Evolutionary conservation across 2,113 vertebrate genomes (phyloP), one percentile per base, ranked within the genome.

Genomic region (Nymphicus hollandicus): DNA sequence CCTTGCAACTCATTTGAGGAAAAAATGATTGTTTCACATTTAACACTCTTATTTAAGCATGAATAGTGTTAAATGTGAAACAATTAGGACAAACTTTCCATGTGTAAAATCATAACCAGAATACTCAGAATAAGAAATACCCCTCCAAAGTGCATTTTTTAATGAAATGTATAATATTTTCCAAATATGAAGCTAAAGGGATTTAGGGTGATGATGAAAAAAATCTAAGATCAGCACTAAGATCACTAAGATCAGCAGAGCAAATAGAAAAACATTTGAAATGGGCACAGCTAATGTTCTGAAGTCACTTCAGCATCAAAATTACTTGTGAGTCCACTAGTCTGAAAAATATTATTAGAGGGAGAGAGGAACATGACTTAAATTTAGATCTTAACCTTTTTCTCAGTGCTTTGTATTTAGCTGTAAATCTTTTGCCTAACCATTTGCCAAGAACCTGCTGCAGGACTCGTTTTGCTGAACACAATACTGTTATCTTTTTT

Each of bases 21-120:
- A 3, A 39, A 43, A 35, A 44, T 6, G 1, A 1, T 2, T 4
- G 4, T 1, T 58, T 58, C 20, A 16, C 56, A 24, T 35, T 58
- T 16, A 58, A 16, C 33, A 35, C 56, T 58, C 33, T 8, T 43
- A 24, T 23, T 72, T 63, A 76, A 85, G 22, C 35, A 72, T 16
- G 24, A 85, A 56, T 56, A 39, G 4, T 47, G 4, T 69, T 60
- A 77, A 43, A 53, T 65, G 8, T 43, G 20, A 60, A 65, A 81
- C 6, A 35, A 52, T 17, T 74, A 72, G 33, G 22, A 60, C 28
- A 71, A 71, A 41, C 35, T 53, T 88, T 58, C 25, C 41, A n/a
- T 61, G 31, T 78, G 17, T 84, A n/a, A 80, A 80, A 92, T 24
- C 35, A 18, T 72, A 76, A 61, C 33, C 24, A 56, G 55, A 56